Conservation (phyloP, 92 coral and sea anemone species). For the Anthopleura xanthogrammica region DNA sequence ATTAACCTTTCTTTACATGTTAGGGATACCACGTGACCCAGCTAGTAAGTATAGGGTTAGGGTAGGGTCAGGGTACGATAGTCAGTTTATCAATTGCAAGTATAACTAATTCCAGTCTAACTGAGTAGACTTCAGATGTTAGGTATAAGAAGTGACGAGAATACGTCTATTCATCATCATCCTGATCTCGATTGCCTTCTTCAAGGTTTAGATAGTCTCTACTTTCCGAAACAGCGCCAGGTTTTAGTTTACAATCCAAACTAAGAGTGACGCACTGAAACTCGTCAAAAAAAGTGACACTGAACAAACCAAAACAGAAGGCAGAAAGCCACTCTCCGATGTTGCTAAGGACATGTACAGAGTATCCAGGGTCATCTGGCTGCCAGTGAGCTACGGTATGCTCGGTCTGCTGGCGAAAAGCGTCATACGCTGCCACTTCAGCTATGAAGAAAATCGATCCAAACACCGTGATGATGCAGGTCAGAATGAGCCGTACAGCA, state of each 20-base stretch:
- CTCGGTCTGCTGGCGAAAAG: slow-evolving; percentile 74
- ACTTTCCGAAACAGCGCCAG: slow-evolving; percentile 33
- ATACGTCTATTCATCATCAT: slow-evolving; percentile 1
- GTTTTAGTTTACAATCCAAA: slow-evolving; percentile 71
- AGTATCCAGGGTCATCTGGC: slow-evolving; percentile 95
- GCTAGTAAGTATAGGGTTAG: neutral
- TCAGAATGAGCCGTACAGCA: slow-evolving; percentile 79
- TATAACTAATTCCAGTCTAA: neutral
- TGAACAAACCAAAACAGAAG: slow-evolving; percentile 82
- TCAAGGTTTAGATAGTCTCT: slow-evolving; percentile 40
- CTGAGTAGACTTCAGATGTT: neutral
- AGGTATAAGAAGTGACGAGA: neutral
- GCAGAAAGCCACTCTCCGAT: slow-evolving; percentile 96
- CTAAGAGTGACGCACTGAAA: slow-evolving; percentile 85
- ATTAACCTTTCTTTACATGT: too few species aligned
- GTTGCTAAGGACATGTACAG: slow-evolving; percentile 96
- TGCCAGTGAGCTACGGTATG: slow-evolving; percentile 94
- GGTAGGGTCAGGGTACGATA: neutral
- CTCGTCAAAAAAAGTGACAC: slow-evolving; percentile 88
- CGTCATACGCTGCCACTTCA: slow-evolving; percentile 79
- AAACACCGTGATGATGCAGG: slow-evolving; percentile 76
- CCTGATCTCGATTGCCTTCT: slow-evolving; percentile 17
- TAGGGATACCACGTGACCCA: neutral
- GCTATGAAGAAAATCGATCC: slow-evolving; percentile 86
- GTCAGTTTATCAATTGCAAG: neutral